phyloP scores from a whole-genome alignment of 2,888 invertebrate species.

The Coleophora flavipennella region DNA sequence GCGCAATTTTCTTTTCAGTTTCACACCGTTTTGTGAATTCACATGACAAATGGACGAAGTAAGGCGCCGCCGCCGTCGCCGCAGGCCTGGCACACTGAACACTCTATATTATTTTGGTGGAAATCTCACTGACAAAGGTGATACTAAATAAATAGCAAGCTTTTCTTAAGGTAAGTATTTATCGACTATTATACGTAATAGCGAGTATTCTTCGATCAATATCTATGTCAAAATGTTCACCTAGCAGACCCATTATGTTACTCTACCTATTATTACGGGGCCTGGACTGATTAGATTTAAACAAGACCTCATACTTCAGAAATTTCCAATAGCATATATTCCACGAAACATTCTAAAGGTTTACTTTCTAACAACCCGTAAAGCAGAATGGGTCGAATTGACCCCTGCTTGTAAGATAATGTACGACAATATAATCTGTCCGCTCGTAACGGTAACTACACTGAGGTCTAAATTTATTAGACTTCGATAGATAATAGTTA shows the following conservation, averaged over 20 bases:
- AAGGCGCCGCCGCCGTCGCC: constrained; percentile 19
- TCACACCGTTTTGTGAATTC: constrained; percentile 46
- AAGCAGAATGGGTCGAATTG: constrained; percentile 31
- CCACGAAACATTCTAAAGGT: constrained; percentile 17
- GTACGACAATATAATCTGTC: constrained; percentile 30
- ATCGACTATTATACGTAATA: no score
- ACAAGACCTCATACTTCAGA: constrained; percentile 15
- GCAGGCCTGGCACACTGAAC: constrained; percentile 8
- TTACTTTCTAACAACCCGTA: constrained; percentile 39
- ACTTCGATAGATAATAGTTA: constrained; percentile 23
- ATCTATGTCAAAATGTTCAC: no score
- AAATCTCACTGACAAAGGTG: background rate
- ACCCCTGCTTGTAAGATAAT: constrained; percentile 25
- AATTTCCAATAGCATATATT: constrained; percentile 25
- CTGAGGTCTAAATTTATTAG: constrained; percentile 31
- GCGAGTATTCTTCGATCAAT: no score
- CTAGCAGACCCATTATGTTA: no score
- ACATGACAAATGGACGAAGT: constrained; percentile 35
- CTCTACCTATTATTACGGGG: no score
- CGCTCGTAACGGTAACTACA: constrained; percentile 32
- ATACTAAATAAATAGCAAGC: no score
- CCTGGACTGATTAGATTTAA: background rate
- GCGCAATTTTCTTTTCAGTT: constrained; percentile 30
- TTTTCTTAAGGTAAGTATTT: no score
- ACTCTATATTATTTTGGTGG: constrained; percentile 3